phyloP scores from a whole-genome alignment of 2,888 invertebrate genomes.

The Nomada fucata region DNA sequence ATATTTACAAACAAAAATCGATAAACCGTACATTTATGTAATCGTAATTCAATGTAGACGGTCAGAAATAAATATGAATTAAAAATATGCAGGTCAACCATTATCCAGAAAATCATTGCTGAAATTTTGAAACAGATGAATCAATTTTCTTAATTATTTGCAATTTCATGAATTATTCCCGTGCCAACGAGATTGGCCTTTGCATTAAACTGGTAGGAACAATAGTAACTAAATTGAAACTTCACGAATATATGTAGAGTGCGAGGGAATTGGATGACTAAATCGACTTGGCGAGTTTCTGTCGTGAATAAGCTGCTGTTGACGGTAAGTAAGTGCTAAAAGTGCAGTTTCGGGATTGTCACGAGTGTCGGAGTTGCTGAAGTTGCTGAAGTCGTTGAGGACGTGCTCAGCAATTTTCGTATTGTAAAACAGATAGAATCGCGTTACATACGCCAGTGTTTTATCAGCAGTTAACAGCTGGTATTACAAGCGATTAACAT shows the following conservation, averaged over 20 bases:
- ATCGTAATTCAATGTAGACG: too few relatives aligned
- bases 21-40: too few relatives aligned
- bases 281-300: conserved; percentile 26
- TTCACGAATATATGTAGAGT: not conserved
- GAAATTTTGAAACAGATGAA: not conserved
- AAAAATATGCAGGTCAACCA: too few relatives aligned
- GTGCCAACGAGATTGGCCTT: too few relatives aligned
- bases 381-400: not conserved
- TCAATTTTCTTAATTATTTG: not conserved
- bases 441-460: not conserved
- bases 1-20: too few relatives aligned
- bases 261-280: not conserved
- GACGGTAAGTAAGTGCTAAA: conserved; percentile 20
- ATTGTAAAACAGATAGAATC: conserved; percentile 6
- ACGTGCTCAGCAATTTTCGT: conserved; percentile 15
- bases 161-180: not conserved
- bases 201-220: not conserved
- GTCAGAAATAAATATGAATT: too few relatives aligned
- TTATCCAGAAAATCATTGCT: too few relatives aligned
- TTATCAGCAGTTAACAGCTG: not conserved
- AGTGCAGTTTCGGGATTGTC: conserved; percentile 16
- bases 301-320: conserved; percentile 13
- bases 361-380: conserved; percentile 8
- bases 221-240: conserved; percentile 2
- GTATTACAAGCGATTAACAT: not conserved